Conservation (phyloP, 1,140 invertebrate species). For the Orussus abietinus region DNA sequence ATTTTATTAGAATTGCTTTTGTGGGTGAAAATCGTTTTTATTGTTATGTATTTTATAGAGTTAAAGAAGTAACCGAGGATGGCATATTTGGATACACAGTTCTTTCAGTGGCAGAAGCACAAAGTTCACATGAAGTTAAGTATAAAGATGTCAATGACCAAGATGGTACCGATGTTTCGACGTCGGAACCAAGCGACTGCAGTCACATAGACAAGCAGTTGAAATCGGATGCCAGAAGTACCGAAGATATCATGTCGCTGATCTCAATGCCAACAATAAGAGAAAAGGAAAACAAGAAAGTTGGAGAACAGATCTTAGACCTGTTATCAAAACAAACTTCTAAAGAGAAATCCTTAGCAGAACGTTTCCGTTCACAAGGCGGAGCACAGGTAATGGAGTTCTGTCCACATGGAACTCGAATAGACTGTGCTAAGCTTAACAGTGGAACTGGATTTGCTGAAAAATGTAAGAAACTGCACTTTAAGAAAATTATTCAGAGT, state of each 20-base stretch:
- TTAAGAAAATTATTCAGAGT: slow-evolving; percentile 94
- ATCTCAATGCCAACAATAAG: slow-evolving; percentile 90
- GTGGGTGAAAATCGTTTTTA: slow-evolving; percentile 5
- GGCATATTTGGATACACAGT: slow-evolving; percentile 49
- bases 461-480: slow-evolving; percentile 88
- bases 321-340: slow-evolving; percentile 92
- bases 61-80: slow-evolving; percentile 50
- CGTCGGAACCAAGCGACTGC: slow-evolving; percentile 37
- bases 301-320: slow-evolving; percentile 94
- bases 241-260: slow-evolving; percentile 63
- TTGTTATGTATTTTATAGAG: slow-evolving; percentile 25
- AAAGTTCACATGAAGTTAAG: slow-evolving; percentile 30
- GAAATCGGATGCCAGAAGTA: slow-evolving; percentile 40
- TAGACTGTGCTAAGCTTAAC: slow-evolving; percentile 76
- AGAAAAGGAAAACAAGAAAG: slow-evolving; percentile 92
- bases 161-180: too few relatives aligned
- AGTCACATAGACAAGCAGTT: slow-evolving; percentile 36
- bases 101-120: slow-evolving; percentile 39
- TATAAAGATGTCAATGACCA: too few relatives aligned
- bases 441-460: slow-evolving; percentile 52
- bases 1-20: slow-evolving; percentile 5
- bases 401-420: slow-evolving; percentile 89
- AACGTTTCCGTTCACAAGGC: slow-evolving; percentile 93
- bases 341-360: slow-evolving; percentile 89
- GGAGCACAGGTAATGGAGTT: slow-evolving; percentile 94